These are phyloP conservation scores for Agriopis leucophaearia DNA, from an alignment of 2,888 invertebrate genomes.

Conservation along the genomic window DNA sequence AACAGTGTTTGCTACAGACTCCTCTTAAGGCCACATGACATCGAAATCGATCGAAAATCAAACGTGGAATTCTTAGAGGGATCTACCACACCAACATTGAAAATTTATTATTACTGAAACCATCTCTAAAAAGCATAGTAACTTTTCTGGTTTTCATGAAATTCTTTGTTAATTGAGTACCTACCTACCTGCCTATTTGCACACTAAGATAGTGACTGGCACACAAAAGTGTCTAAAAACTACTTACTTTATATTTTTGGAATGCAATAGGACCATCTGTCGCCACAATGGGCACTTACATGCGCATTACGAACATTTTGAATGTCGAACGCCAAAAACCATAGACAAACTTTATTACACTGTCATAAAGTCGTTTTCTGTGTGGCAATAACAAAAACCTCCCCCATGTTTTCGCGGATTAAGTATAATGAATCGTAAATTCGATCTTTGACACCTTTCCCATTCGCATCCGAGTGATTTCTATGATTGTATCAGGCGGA, in stretches of 20 bases:
- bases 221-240: conserved; percentile 44
- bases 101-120: too few species aligned
- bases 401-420: conserved; percentile 81
- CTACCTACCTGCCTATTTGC: too few species aligned
- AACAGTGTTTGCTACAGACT: too few species aligned
- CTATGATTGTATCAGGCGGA: conserved; percentile 67
- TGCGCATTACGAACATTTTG: conserved; percentile 78
- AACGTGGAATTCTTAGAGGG: too few species aligned
- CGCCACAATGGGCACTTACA: conserved; percentile 83
- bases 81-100: too few species aligned
- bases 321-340: conserved; percentile 63
- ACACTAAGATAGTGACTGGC: conserved; percentile 36
- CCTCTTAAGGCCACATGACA: too few species aligned
- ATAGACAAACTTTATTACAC: conserved; percentile 32
- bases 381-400: conserved; percentile 35
- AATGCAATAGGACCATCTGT: conserved; percentile 77
- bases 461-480: conserved; percentile 82
- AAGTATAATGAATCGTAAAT: conserved; percentile 86
- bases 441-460: conserved; percentile 87
- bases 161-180: too few species aligned
- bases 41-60: too few species aligned
- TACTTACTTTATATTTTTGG: conserved; percentile 62
- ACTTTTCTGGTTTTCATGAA: too few species aligned
- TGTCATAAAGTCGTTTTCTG: conserved; percentile 46
- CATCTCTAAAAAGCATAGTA: too few species aligned